Evolutionary conservation across 2,888 invertebrate genomes (phyloP).

Genomic region (Drosophila demipolita): DNA sequence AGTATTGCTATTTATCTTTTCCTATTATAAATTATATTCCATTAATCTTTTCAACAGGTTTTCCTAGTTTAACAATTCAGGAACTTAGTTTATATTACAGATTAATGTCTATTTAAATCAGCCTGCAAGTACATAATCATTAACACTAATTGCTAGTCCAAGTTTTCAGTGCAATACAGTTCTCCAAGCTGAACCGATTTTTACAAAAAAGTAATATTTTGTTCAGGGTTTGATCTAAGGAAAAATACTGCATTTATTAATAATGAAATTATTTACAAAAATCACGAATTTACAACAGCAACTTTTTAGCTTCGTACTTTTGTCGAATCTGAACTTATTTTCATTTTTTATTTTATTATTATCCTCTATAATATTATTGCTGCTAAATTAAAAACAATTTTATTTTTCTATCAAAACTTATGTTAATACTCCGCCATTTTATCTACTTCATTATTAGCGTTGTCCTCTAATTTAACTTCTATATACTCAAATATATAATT

Average conservation of each 20-base stretch:
- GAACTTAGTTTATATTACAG: neutral
- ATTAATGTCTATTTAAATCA: neutral
- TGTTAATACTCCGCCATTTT: neutral
- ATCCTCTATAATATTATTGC: neutral
- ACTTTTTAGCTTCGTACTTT: neutral
- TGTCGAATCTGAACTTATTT: neutral
- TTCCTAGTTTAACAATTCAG: neutral
- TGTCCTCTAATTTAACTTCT: neutral
- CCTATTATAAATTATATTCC: slow-evolving; percentile 14
- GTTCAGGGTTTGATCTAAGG: neutral
- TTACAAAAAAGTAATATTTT: neutral
- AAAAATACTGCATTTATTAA: neutral
- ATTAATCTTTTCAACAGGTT: slow-evolving; percentile 39
- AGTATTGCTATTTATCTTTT: neutral
- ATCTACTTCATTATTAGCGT: neutral
- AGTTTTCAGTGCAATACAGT: neutral
- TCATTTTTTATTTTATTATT: neutral
- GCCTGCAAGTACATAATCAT: neutral
- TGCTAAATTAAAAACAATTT: neutral
- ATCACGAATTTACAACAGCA: neutral
- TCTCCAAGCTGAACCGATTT: neutral
- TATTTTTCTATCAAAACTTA: neutral
- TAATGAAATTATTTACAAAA: neutral
- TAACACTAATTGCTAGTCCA: neutral
- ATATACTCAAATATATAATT: neutral